Percentiles rank a stretch among this genome's conserved stretches.
phyloP scores from a whole-genome alignment of 2,797 vertebrate species.

The Megaceryle alcyon region DNA sequence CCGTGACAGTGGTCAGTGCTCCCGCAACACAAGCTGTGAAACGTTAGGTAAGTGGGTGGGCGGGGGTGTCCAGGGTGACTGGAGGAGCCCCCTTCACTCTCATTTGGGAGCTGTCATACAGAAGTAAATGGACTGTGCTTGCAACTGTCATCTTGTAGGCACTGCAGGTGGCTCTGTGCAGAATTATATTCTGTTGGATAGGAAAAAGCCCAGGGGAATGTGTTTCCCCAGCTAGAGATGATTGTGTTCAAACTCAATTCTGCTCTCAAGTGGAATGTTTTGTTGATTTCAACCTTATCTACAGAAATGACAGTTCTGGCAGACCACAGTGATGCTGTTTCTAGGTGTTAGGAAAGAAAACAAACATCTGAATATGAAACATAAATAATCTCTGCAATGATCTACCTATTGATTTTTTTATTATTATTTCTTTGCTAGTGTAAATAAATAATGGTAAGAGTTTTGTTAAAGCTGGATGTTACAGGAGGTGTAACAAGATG shows the following conservation, averaged over 20 bases:
- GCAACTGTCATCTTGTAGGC: neutral
- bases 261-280: slow-evolving; percentile 1
- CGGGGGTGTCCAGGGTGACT: fast-evolving
- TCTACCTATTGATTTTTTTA: neutral
- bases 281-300: slow-evolving; percentile 22
- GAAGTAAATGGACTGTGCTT: neutral
- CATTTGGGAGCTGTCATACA: neutral
- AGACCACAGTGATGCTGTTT: neutral
- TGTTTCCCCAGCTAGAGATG: neutral
- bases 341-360: neutral
- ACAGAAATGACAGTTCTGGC: neutral
- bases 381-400: neutral
- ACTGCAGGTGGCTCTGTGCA: neutral
- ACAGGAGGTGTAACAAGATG: neutral
- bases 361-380: neutral
- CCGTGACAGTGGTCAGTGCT: slow-evolving; percentile 97
- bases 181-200: neutral
- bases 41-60: slow-evolving; percentile 86
- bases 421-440: neutral
- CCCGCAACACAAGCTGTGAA: slow-evolving; percentile 98
- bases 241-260: neutral
- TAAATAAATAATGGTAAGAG: neutral
- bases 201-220: neutral
- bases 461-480: neutral
- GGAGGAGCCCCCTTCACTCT: neutral